Evolutionary conservation across 1,140 invertebrate genomes (phyloP).

Genomic region (Maniola jurtina): DNA sequence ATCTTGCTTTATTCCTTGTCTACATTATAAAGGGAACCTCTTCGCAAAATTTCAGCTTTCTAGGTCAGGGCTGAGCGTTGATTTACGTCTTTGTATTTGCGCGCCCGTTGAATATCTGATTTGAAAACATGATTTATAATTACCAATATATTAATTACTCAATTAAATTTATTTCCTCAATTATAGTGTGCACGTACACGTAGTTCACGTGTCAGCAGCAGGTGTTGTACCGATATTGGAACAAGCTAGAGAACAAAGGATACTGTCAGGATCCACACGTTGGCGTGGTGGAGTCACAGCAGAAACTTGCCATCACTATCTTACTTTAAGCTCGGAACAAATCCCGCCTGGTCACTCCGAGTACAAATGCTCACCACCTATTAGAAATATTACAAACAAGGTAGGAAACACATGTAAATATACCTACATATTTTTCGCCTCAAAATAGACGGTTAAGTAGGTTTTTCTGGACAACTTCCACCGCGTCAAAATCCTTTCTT

Average conservation of each 20-base stretch:
- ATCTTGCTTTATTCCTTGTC: too few species aligned
- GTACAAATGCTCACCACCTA: constrained; percentile 86
- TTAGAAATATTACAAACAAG: constrained; percentile 81
- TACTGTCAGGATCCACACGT: constrained; percentile 42
- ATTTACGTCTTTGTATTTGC: too few species aligned
- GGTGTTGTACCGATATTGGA: constrained; percentile 70
- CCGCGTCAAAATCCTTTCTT: too few species aligned
- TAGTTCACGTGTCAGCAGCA: constrained; percentile 85
- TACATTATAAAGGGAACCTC: too few species aligned
- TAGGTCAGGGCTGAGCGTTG: too few species aligned
- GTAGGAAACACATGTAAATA: constrained; percentile 45
- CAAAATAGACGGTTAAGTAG: neutral
- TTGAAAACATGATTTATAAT: too few species aligned
- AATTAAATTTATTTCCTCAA: neutral
- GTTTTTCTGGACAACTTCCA: neutral
- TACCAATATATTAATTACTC: too few species aligned
- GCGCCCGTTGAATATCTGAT: neutral
- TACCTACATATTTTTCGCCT: neutral
- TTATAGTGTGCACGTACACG: constrained; percentile 82
- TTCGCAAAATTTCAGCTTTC: too few species aligned
- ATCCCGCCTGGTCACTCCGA: constrained; percentile 82
- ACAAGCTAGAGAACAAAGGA: constrained; percentile 45
- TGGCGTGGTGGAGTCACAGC: constrained; percentile 79
- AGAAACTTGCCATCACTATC: constrained; percentile 87
- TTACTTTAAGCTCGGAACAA: constrained; percentile 81